A percentile compares a stretch with the other conserved stretches of the same genome.
Conservation (phyloP, 2,888 invertebrate genomes). For the Sthenelais limicola region DNA sequence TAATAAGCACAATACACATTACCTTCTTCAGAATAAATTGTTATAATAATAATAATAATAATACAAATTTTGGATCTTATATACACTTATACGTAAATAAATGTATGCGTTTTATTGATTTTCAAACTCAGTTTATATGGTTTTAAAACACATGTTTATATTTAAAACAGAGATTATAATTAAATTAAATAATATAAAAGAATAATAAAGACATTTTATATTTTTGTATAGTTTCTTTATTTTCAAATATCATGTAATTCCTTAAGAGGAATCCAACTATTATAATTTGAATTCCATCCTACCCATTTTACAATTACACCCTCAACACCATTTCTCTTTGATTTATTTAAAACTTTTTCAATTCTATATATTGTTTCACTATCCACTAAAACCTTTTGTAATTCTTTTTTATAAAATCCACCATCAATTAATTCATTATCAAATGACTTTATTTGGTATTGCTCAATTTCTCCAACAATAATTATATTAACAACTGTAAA, state of each 20-base stretch:
- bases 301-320: not conserved
- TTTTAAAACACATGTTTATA: too few species aligned
- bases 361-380: not conserved
- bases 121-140: too few species aligned
- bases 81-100: too few species aligned
- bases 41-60: too few species aligned
- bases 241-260: not conserved
- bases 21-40: too few species aligned
- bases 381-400: not conserved
- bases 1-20: too few species aligned
- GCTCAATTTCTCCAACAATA: not conserved
- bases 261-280: not conserved
- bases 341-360: not conserved
- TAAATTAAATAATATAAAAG: too few species aligned
- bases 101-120: too few species aligned
- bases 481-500: not conserved
- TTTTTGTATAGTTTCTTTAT: too few species aligned
- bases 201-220: too few species aligned
- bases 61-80: too few species aligned
- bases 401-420: conserved; percentile 2
- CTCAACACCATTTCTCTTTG: not conserved
- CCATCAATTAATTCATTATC: conserved; percentile 3
- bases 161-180: too few species aligned
- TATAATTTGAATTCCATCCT: not conserved
- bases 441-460: not conserved